These are phyloP conservation scores for Monodelphis domestica DNA, from an alignment of 2,797 vertebrate genomes.

Conservation along the genomic window DNA sequence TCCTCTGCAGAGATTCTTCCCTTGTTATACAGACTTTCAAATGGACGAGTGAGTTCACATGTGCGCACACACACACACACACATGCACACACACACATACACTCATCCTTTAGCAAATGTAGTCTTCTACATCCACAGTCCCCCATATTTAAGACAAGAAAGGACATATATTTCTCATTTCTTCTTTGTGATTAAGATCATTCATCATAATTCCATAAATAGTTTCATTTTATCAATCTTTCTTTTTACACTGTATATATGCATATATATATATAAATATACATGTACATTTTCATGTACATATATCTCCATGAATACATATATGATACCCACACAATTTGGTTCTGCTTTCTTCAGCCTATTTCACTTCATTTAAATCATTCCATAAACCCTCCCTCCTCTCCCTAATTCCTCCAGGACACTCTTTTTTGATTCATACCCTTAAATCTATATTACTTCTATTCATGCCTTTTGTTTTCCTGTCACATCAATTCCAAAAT, in stretches of 20 bases:
- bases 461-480: not conserved
- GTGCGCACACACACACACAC: too few relatives aligned
- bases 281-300: not conserved
- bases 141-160: not conserved
- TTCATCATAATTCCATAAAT: not conserved
- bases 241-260: not conserved
- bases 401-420: not conserved
- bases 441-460: not conserved
- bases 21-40: not conserved
- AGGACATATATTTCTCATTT: not conserved
- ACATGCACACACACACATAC: rapidly evolving
- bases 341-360: not conserved
- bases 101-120: not conserved
- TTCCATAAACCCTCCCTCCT: not conserved
- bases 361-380: not conserved
- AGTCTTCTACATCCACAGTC: not conserved
- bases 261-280: not conserved
- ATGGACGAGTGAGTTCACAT: rapidly evolving
- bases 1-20: not conserved
- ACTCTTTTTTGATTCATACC: not conserved
- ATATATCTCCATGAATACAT: too few relatives aligned
- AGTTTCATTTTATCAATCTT: not conserved
- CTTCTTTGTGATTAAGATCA: not conserved
- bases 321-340: not conserved
- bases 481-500: not conserved